Evolutionary conservation across 2,888 invertebrate species (phyloP).

Genomic region (Spodoptera picta): DNA sequence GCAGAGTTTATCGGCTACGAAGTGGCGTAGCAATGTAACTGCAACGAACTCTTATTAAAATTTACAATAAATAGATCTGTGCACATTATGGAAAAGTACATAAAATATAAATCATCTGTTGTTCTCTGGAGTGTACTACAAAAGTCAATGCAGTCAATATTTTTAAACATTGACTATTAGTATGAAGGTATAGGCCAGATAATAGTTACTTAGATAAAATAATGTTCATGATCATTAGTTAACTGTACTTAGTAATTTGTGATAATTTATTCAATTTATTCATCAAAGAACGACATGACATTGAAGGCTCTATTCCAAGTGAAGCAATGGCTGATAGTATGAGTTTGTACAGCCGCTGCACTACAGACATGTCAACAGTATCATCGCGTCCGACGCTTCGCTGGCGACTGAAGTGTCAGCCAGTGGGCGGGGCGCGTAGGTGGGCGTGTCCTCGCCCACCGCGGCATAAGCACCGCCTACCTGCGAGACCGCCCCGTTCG

Average conservation of each 20-base stretch:
- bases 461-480: slow-evolving; percentile 68
- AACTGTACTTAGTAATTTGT: no score
- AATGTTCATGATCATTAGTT: no score
- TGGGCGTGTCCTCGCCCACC: slow-evolving; percentile 73
- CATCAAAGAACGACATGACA: not conserved
- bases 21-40: not conserved
- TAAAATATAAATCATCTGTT: no score
- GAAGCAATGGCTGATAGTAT: not conserved
- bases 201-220: no score
- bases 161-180: no score
- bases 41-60: not conserved
- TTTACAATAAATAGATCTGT: no score
- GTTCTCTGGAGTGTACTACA: no score
- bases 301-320: not conserved
- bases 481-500: slow-evolving; percentile 67
- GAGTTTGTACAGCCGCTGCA: slow-evolving; percentile 3
- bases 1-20: not conserved
- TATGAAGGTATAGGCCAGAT: no score
- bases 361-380: slow-evolving; percentile 62
- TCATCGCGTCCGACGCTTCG: slow-evolving; percentile 76
- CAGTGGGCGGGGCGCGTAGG: slow-evolving; percentile 77
- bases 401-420: slow-evolving; percentile 79
- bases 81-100: no score
- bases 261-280: no score
- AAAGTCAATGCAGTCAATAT: no score